Conservation (phyloP, 2,113 vertebrate species). For the Machaerirhynchus nigripectus region DNA sequence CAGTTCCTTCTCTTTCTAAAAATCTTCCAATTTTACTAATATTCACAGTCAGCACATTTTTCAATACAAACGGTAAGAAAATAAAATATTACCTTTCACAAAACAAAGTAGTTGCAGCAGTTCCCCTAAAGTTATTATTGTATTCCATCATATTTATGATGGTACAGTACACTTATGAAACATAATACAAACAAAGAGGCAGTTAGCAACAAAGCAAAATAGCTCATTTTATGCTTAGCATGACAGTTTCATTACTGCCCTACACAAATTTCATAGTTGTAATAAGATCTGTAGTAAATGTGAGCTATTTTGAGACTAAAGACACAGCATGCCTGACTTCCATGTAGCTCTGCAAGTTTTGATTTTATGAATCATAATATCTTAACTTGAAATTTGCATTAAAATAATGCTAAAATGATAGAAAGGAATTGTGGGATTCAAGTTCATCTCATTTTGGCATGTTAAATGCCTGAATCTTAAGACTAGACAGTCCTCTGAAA, state of each 20-base stretch:
- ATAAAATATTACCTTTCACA: neutral
- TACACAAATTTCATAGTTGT: conserved; percentile 62
- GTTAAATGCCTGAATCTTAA: neutral
- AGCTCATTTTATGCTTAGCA: conserved; percentile 58
- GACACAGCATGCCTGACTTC: conserved; percentile 28
- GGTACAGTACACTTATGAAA: conserved; percentile 38
- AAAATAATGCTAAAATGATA: neutral
- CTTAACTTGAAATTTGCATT: neutral
- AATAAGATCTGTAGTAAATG: conserved; percentile 64
- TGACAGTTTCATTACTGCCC: conserved; percentile 64
- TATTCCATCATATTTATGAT: conserved; percentile 71
- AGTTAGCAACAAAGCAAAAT: conserved; percentile 66
- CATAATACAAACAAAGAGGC: conserved; percentile 51
- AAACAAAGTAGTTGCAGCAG: conserved; percentile 38
- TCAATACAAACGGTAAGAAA: neutral
- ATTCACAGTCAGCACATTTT: neutral
- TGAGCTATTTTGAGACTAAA: conserved; percentile 64
- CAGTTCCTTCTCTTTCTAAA: neutral
- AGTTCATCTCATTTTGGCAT: neutral
- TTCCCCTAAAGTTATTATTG: conserved; percentile 64
- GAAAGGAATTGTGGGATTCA: neutral
- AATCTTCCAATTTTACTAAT: neutral
- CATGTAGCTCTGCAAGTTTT: neutral
- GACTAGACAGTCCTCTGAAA: neutral
- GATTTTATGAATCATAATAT: conserved; percentile 48